Conservation (phyloP, 2,113 vertebrate genomes). For the Cairina moschata region DNA sequence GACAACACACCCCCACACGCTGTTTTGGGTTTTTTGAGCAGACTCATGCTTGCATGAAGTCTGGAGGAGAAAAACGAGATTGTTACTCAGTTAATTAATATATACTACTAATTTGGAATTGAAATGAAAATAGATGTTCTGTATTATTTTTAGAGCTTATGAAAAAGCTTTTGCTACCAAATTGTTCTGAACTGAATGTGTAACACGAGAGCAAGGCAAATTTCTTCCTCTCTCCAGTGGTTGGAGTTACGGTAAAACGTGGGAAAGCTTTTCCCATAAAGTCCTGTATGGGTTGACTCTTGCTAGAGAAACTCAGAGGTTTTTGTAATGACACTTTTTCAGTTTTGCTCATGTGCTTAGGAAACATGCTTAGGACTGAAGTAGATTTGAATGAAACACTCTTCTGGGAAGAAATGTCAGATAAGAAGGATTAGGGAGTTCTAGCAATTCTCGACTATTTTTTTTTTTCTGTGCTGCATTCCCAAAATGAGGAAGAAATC, state of each 20-base stretch:
- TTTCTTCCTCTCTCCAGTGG: background rate
- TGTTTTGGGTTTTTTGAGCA: too few species aligned
- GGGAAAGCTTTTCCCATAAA: background rate
- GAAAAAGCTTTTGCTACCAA: background rate
- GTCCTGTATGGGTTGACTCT: background rate
- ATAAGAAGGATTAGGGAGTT: conserved; percentile 7
- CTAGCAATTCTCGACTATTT: background rate
- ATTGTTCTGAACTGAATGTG: background rate
- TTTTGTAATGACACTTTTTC: background rate
- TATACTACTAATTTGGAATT: background rate
- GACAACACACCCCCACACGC: background rate
- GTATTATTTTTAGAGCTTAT: background rate
- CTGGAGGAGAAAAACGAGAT: background rate
- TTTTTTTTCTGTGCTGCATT: conserved; percentile 12
- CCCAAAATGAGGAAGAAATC: background rate
- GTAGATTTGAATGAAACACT: background rate
- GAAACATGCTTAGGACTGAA: background rate
- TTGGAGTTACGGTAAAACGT: background rate
- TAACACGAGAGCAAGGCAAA: background rate
- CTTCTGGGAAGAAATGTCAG: conserved; percentile 3
- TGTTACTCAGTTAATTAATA: background rate
- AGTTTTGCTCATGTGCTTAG: background rate
- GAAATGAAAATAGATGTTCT: background rate
- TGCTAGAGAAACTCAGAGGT: background rate
- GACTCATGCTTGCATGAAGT: background rate